Percentiles rank a stretch among this genome's conserved stretches.
Evolutionary conservation across 2,797 vertebrate genomes (phyloP).

Genomic region (Potorous gilbertii): DNA sequence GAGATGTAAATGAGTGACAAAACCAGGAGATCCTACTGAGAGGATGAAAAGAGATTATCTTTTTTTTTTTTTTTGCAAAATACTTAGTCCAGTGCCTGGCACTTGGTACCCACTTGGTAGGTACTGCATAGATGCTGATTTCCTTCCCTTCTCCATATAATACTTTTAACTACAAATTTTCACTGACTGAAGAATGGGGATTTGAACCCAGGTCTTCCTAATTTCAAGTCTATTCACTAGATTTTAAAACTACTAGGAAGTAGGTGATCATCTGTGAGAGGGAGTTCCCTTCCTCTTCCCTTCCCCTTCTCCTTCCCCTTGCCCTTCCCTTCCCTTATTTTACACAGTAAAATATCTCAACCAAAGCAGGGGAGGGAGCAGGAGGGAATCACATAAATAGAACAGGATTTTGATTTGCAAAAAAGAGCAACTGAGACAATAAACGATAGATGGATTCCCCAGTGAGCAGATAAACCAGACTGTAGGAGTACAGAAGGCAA

Average conservation of each 20-base stretch:
- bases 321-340: not conserved
- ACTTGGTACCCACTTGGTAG: not conserved
- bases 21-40: not conserved
- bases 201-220: not conserved
- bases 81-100: not conserved
- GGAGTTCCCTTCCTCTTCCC: not conserved
- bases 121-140: not conserved
- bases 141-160: not conserved
- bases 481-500: fast-evolving
- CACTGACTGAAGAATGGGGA: not conserved
- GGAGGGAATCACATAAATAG: not conserved
- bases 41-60: not conserved
- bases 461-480: not conserved
- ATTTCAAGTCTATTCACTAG: not conserved
- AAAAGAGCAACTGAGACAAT: fast-evolving
- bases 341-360: not conserved
- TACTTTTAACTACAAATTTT: not conserved
- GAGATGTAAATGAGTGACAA: not conserved
- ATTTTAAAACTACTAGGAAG: not conserved
- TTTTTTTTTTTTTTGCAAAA: not conserved
- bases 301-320: not conserved
- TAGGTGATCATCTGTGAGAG: not conserved
- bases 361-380: not conserved
- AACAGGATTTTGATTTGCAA: not conserved
- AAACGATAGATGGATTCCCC: not conserved